Evolutionary conservation across 2,113 vertebrate genomes (phyloP), one percentile per base, ranked within the genome.

Genomic region (Pteropus alecto): DNA sequence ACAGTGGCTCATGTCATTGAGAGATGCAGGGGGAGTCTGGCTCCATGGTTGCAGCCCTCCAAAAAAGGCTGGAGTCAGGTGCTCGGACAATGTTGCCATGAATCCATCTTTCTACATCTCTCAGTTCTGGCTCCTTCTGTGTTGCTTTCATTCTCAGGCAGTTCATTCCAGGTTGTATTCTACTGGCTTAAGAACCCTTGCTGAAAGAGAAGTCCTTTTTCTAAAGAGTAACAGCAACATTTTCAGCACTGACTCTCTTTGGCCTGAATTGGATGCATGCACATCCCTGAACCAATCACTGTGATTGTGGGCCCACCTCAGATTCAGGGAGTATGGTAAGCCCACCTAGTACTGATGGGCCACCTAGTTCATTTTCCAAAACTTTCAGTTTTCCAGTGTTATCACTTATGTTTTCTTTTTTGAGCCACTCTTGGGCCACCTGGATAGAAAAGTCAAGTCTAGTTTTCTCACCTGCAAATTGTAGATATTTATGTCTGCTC

Each of bases 11-110:
- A 24, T 5, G 7, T 12, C 11, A 15, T 26, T 15, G 74, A 87
- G 91, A 82, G 70, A 28, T 8, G 28, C 9, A 7, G 68, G 33
- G 16, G 12, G 21, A 67, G 18, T 46, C 43, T 46, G 48, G n/a
- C 51, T 61, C 79, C 30, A 5, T 41, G 26, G 38, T 28, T 90
- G 30, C 10, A 38, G 30, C 4, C 12, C 14, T 30, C 33, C 41
- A 38, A 3, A 35, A 54, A 16, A 68, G n/a, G 14, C 35, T 38
- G 35, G 43, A 68, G 30, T 38, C 43, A 48, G 43, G 30, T 12
- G 41, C 35, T 82, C 0, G 0, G 1, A 9, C 48, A 33, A 0
- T 0, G 1, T 56, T 7, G 3, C 12, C 2, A 1, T 3, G 28
- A 63, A 28, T 8, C 54, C 22, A 8, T 61, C 61, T 43, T 33